These are phyloP conservation scores for Trachelus troglodyta DNA, from an alignment of 2,888 invertebrate genomes.

Conservation along the genomic window DNA sequence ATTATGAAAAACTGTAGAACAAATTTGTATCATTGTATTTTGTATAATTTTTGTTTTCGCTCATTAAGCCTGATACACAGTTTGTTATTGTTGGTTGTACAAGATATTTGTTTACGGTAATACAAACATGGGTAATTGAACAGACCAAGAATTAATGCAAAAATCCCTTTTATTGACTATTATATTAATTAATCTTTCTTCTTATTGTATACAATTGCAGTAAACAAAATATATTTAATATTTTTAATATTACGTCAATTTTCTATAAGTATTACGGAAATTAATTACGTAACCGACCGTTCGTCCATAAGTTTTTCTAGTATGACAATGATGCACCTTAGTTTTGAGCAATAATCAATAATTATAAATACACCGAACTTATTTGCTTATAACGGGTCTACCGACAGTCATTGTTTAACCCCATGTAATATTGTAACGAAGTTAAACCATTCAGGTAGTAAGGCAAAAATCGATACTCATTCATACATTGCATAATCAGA, in stretches of 20 bases:
- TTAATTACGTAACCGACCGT: not conserved
- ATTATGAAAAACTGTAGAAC: not conserved
- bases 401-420: not conserved
- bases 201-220: not conserved
- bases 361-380: not conserved
- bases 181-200: not conserved
- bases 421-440: not conserved
- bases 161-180: not conserved
- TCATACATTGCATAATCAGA: not conserved
- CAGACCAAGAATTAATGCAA: not conserved
- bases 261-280: not conserved
- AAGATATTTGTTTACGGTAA: constrained; percentile 4
- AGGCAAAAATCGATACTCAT: not conserved
- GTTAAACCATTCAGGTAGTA: not conserved
- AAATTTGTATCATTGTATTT: not conserved
- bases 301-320: not conserved
- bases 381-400: not conserved
- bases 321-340: not conserved
- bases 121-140: not conserved
- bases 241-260: not conserved
- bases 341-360: not conserved
- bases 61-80: constrained; percentile 6
- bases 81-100: not conserved
- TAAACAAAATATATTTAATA: not conserved
- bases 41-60: not conserved